Conservation (phyloP, 2,113 vertebrate genomes). For the Passerina amoena region DNA sequence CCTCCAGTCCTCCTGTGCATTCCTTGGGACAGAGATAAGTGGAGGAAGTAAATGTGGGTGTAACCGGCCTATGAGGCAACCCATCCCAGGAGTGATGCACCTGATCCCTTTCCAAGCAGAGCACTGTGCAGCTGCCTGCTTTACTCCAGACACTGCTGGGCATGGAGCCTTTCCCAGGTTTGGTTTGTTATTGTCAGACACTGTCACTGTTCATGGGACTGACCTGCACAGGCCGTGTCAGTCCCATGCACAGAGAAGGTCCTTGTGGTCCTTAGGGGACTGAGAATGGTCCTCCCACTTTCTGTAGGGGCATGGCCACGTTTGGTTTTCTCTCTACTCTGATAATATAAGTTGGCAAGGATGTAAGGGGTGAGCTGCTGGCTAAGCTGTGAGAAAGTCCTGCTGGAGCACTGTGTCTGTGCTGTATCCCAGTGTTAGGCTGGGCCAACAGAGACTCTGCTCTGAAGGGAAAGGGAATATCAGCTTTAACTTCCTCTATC, state of each 20-base stretch:
- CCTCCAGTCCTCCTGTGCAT: neutral
- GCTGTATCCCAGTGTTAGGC: neutral
- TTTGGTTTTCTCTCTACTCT: neutral
- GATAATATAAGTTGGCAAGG: neutral
- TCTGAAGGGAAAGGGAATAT: neutral
- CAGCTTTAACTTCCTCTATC: neutral
- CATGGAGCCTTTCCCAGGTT: neutral
- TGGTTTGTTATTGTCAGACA: neutral
- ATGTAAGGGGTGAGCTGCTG: neutral
- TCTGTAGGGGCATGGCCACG: neutral
- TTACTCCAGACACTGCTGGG: neutral
- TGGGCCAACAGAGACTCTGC: neutral
- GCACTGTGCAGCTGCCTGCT: neutral
- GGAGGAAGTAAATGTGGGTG: neutral
- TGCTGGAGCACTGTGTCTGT: fast-evolving
- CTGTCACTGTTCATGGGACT: neutral
- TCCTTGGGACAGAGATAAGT: neutral
- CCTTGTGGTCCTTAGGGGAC: neutral
- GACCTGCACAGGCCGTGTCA: neutral
- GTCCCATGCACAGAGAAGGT: neutral
- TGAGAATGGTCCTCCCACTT: neutral
- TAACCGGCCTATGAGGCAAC: neutral
- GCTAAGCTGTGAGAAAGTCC: neutral
- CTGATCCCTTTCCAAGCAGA: neutral
- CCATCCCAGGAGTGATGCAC: neutral